Percentiles rank a stretch among this genome's conserved stretches.
Evolutionary conservation across 2,888 invertebrate genomes (phyloP).

Genomic region (Lobophora halterata): DNA sequence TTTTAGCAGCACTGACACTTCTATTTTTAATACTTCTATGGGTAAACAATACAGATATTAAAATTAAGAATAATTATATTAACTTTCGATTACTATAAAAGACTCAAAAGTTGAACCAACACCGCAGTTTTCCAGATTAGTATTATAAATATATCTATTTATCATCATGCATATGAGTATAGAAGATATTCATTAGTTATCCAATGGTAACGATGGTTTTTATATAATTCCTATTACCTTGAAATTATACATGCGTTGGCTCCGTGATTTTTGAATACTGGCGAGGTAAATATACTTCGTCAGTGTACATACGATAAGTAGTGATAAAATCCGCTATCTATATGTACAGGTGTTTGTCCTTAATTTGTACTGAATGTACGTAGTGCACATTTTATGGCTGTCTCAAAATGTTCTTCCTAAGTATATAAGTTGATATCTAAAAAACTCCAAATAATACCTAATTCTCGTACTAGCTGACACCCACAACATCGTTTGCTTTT

Average conservation of each 20-base stretch:
- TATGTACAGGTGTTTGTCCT: conserved; percentile 55
- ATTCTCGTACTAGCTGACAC: too few relatives aligned
- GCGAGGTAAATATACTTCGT: conserved; percentile 24
- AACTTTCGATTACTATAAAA: too few relatives aligned
- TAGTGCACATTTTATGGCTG: conserved; percentile 13
- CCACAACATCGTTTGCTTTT: background rate
- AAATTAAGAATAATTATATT: too few relatives aligned
- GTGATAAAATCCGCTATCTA: conserved; percentile 33
- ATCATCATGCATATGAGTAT: too few relatives aligned
- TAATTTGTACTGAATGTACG: conserved; percentile 47
- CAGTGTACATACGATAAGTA: conserved; percentile 29
- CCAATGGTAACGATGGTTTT: background rate
- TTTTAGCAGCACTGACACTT: too few relatives aligned
- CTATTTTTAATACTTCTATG: too few relatives aligned
- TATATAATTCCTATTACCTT: conserved; percentile 10
- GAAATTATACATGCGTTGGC: conserved; percentile 14
- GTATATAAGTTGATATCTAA: too few relatives aligned
- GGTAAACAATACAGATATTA: too few relatives aligned
- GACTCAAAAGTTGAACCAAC: too few relatives aligned
- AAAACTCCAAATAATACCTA: too few relatives aligned
- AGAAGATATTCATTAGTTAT: background rate
- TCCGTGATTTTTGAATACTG: conserved; percentile 19
- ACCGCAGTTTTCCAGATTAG: too few relatives aligned
- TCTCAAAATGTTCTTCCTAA: background rate
- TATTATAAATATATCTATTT: too few relatives aligned